Conservation (phyloP, 30 jellyfish, hydroid and myxozoan species). For the Turritopsis rubra region DNA sequence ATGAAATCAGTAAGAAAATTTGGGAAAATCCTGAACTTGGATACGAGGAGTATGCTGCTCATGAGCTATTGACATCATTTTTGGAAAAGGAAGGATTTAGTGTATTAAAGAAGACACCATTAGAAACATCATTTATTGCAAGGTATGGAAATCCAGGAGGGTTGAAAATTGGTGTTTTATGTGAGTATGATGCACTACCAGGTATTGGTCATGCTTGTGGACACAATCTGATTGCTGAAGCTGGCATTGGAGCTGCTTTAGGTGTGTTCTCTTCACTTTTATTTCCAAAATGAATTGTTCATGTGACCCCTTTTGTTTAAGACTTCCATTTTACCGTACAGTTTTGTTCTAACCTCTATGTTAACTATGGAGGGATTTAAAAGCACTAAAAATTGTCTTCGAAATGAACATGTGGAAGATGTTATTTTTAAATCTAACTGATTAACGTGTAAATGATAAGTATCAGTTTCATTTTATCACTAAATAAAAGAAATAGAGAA, state of each 20-base stretch:
- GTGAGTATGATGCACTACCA: slow-evolving; percentile 93
- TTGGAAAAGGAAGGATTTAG: slow-evolving; percentile 73
- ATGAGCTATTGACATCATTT: slow-evolving; percentile 39
- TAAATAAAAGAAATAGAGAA: too few species aligned
- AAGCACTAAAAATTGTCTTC: too few species aligned
- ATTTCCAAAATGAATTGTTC: not conserved
- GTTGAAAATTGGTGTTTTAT: slow-evolving; percentile 51
- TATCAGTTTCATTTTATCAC: too few species aligned
- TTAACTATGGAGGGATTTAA: too few species aligned
- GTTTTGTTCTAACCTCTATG: too few species aligned
- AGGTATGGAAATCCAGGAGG: slow-evolving; percentile 57
- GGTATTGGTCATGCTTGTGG: slow-evolving; percentile 99
- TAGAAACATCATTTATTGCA: slow-evolving; percentile 84
- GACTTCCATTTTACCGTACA: not conserved
- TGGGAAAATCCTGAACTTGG: slow-evolving; percentile 85
- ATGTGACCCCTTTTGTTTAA: not conserved
- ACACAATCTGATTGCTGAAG: slow-evolving; percentile 87
- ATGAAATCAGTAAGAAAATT: slow-evolving; percentile 54
- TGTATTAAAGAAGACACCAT: slow-evolving; percentile 57
- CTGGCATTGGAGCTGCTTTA: slow-evolving; percentile 84
- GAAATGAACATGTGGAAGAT: too few species aligned
- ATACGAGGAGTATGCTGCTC: slow-evolving; percentile 69
- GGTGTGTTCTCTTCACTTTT: slow-evolving; percentile 34
- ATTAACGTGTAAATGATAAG: too few species aligned
- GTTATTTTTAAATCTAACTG: too few species aligned